phyloP scores from a whole-genome alignment of 1,140 invertebrate species.

The Himalopsyche phryganea region DNA sequence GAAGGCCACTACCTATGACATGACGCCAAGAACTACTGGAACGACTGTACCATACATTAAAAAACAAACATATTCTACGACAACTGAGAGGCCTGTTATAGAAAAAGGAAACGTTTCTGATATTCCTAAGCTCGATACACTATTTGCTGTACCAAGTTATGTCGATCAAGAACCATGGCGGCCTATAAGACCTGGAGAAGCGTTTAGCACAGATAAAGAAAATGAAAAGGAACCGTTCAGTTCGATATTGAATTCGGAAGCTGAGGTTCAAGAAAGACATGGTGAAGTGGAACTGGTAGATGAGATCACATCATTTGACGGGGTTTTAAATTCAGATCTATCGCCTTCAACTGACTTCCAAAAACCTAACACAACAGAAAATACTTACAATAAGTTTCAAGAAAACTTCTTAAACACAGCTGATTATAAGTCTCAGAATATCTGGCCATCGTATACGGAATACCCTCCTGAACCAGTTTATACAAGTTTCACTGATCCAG shows the following conservation, averaged over 20 bases:
- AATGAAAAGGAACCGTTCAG: constrained; percentile 31
- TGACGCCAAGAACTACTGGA: constrained; percentile 1
- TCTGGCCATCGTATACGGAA: constrained; percentile 31
- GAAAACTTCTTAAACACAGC: constrained; percentile 5
- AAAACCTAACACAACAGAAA: background rate
- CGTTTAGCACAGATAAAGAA: constrained; percentile 36
- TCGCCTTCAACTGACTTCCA: constrained; percentile 2
- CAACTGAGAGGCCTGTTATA: background rate
- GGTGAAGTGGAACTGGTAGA: constrained; percentile 50
- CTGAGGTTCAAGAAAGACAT: constrained; percentile 47
- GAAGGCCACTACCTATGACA: constrained; percentile 39
- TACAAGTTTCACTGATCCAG: constrained; percentile 63
- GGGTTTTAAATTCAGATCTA: constrained; percentile 41
- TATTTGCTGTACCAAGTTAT: constrained; percentile 50
- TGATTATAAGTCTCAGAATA: constrained; percentile 6
- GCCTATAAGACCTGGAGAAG: constrained; percentile 50
- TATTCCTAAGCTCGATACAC: constrained; percentile 50
- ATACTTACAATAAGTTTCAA: constrained; percentile 2
- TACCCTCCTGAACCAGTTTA: constrained; percentile 56
- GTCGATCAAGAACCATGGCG: constrained; percentile 56
- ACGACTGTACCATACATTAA: background rate
- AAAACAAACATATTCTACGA: background rate
- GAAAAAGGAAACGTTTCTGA: constrained; percentile 33
- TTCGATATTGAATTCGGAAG: constrained; percentile 30
- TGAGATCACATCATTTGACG: constrained; percentile 47